These are phyloP conservation scores for Euglossa dilemma DNA, from an alignment of 1,140 invertebrate genomes.

Conservation along the genomic window DNA sequence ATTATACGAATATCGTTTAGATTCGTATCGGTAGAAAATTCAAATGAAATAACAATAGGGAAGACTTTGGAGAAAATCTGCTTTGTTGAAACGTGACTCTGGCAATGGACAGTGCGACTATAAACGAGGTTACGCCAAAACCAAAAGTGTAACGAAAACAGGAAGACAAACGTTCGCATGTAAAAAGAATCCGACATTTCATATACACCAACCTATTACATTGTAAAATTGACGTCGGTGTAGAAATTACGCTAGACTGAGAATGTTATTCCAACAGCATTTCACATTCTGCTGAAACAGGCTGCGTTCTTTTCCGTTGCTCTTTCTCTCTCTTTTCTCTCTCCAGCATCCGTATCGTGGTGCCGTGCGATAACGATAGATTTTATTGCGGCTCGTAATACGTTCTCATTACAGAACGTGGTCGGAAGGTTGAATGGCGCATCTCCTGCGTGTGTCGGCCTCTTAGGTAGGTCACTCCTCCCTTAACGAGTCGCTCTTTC, in stretches of 20 bases:
- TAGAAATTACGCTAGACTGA: background rate
- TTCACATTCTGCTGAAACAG: conserved; percentile 23
- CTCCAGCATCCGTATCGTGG: conserved; percentile 17
- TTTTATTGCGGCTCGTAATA: conserved; percentile 51
- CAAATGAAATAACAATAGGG: too few species aligned
- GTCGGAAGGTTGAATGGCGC: conserved; percentile 35
- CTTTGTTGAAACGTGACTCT: too few species aligned
- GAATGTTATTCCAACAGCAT: conserved; percentile 8
- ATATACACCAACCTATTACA: too few species aligned
- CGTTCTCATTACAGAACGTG: conserved; percentile 42
- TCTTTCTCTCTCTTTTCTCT: conserved; percentile 4
- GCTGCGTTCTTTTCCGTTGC: conserved; percentile 17
- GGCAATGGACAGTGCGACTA: too few species aligned
- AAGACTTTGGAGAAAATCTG: too few species aligned
- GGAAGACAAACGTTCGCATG: too few species aligned
- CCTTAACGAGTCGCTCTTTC: conserved; percentile 35
- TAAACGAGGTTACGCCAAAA: too few species aligned
- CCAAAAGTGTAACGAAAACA: too few species aligned
- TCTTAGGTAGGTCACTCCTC: conserved; percentile 37
- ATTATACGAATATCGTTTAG: too few species aligned
- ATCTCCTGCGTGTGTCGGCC: conserved; percentile 36
- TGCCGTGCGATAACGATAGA: conserved; percentile 42
- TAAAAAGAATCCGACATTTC: too few species aligned
- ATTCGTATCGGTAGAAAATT: too few species aligned
- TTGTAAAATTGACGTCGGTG: background rate